Conservation (phyloP, 2,888 invertebrate species). For the Dicycla oo region DNA sequence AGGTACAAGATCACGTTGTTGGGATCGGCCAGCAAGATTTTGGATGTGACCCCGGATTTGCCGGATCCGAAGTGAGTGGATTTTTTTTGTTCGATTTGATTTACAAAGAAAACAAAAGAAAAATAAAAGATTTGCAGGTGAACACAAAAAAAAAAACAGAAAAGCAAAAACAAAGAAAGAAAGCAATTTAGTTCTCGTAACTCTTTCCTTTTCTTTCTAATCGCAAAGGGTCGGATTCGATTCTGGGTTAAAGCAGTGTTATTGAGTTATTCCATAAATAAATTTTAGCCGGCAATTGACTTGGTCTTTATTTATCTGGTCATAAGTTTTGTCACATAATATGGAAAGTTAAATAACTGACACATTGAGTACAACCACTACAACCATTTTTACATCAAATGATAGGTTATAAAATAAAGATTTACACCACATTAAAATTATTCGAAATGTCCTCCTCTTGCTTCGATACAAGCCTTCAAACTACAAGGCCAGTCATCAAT, state of each 20-base stretch:
- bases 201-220: not conserved
- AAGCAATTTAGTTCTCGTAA: not conserved
- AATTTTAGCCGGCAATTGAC: not conserved
- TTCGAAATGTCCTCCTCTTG: too few species aligned
- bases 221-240: not conserved
- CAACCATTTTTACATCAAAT: too few species aligned
- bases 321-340: too few species aligned
- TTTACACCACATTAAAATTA: too few species aligned
- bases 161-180: too few species aligned
- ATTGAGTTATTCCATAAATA: not conserved
- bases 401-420: too few species aligned
- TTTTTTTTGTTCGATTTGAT: not conserved
- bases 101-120: not conserved
- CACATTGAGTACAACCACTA: too few species aligned
- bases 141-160: accelerated
- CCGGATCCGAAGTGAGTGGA: slow-evolving; percentile 77
- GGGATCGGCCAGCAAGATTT: slow-evolving; percentile 95
- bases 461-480: too few species aligned
- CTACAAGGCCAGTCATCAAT: too few species aligned
- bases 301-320: not conserved
- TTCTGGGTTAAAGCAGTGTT: not conserved
- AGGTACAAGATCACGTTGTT: slow-evolving; percentile 95
- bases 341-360: too few species aligned
- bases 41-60: slow-evolving; percentile 92
- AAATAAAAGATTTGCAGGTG: too few species aligned